Evolutionary conservation across 2,888 invertebrate genomes (phyloP).

Genomic region (Drosophila mettleri): DNA sequence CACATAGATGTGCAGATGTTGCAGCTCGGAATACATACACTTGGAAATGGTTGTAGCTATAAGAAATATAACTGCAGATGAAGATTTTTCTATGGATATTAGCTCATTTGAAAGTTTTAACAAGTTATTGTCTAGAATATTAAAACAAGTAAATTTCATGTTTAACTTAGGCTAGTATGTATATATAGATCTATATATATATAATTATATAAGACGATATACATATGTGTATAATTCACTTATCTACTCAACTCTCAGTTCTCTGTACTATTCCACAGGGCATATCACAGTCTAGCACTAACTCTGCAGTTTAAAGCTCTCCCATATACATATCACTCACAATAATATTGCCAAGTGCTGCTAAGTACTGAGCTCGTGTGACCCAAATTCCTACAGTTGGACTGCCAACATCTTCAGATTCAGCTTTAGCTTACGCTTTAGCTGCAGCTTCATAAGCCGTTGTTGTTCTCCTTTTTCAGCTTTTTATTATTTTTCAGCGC

Average conservation of each 20-base stretch:
- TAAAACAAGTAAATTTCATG: too few species aligned
- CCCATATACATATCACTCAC: neutral
- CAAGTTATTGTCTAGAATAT: too few species aligned
- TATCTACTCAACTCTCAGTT: neutral
- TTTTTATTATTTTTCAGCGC: constrained; percentile 21
- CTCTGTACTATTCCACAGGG: neutral
- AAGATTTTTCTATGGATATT: too few species aligned
- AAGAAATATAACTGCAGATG: too few species aligned
- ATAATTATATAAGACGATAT: neutral
- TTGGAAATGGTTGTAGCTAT: too few species aligned
- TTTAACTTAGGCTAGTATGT: too few species aligned
- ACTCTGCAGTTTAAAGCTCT: neutral
- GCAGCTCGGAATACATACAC: too few species aligned
- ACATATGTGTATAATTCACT: neutral
- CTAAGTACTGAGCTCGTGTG: constrained; percentile 15
- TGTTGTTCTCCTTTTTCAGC: constrained; percentile 43
- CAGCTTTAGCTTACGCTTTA: constrained; percentile 44
- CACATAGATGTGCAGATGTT: neutral
- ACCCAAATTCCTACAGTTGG: constrained; percentile 32
- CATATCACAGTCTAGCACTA: neutral
- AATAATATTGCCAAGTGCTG: neutral
- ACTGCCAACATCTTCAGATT: constrained; percentile 46
- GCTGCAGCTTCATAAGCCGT: constrained; percentile 60
- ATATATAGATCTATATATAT: neutral
- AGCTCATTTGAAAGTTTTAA: too few species aligned